A percentile compares a stretch with the other conserved stretches of the same genome.
Conservation (phyloP, 2,113 vertebrate genomes). For the Turdus rufiventris region DNA sequence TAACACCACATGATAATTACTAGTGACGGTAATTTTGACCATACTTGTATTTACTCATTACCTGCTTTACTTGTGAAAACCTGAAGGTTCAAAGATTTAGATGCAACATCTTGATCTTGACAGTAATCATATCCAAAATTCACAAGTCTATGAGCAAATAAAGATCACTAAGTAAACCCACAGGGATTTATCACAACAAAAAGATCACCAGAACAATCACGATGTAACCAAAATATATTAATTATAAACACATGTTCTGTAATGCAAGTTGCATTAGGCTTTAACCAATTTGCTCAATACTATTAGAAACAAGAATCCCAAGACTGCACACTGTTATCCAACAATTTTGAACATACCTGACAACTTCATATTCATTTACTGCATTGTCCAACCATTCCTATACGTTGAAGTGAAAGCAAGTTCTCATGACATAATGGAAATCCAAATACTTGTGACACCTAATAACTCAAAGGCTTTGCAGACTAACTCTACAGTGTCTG, state of each 20-base stretch:
- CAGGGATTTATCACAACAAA: neutral
- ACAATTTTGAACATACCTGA: neutral
- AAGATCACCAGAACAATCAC: neutral
- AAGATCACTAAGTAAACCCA: neutral
- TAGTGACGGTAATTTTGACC: neutral
- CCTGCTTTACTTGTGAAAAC: constrained; percentile 88
- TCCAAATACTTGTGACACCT: neutral
- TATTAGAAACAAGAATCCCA: neutral
- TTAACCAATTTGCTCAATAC: neutral
- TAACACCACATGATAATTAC: neutral
- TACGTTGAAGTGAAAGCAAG: neutral
- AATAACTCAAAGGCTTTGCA: neutral
- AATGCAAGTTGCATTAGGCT: neutral
- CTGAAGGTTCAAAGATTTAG: constrained; percentile 71
- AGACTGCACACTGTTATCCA: neutral
- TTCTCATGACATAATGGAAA: neutral
- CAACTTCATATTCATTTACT: neutral
- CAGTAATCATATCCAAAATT: constrained; percentile 84
- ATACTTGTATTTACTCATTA: constrained; percentile 34
- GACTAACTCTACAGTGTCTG: neutral
- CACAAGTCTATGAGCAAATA: constrained; percentile 75
- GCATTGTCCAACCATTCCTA: neutral
- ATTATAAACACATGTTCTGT: neutral
- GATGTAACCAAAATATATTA: neutral
- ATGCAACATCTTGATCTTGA: constrained; percentile 59